phyloP scores from a whole-genome alignment of 2,797 vertebrate genomes.

The Acipenser transmontanus region DNA sequence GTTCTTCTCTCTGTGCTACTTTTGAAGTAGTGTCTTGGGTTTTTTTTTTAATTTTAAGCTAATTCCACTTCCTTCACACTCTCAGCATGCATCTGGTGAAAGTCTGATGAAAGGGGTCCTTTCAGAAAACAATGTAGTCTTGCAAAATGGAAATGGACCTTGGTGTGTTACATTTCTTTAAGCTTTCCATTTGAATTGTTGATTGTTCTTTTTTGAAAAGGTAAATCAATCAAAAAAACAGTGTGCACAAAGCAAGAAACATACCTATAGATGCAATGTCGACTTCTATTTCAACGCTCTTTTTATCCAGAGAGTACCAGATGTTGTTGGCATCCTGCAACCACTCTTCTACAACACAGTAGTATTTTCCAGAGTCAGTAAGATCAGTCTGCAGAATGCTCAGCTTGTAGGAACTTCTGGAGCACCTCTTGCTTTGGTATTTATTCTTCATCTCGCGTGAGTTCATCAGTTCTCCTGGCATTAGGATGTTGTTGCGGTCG shows the following conservation, averaged over 20 bases:
- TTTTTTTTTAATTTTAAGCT: no score
- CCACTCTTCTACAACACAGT: constrained; percentile 56
- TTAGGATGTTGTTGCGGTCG: constrained; percentile 35
- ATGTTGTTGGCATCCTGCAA: constrained; percentile 44
- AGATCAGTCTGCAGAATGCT: constrained; percentile 44
- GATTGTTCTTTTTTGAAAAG: no score
- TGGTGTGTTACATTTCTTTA: no score
- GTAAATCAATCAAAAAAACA: neutral
- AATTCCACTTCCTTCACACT: no score
- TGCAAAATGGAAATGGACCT: no score
- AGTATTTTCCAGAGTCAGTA: constrained; percentile 48
- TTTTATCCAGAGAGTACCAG: constrained; percentile 43
- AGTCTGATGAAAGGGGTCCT: no score
- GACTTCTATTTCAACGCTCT: constrained; percentile 24
- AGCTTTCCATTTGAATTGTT: no score
- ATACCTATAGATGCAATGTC: constrained; percentile 44
- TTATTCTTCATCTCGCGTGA: constrained; percentile 27
- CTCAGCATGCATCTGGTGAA: no score
- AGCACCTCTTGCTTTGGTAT: constrained; percentile 42
- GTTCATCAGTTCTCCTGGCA: constrained; percentile 30
- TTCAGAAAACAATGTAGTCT: no score
- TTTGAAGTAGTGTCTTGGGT: no score
- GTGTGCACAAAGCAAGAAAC: constrained; percentile 3
- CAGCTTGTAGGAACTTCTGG: constrained; percentile 50
- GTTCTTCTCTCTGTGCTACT: no score